Evolutionary conservation across 35 echinoderm and acorn worm genomes (phyloP), one percentile per base, ranked within the genome.

Genomic region (Strongylocentrotus purpuratus): DNA sequence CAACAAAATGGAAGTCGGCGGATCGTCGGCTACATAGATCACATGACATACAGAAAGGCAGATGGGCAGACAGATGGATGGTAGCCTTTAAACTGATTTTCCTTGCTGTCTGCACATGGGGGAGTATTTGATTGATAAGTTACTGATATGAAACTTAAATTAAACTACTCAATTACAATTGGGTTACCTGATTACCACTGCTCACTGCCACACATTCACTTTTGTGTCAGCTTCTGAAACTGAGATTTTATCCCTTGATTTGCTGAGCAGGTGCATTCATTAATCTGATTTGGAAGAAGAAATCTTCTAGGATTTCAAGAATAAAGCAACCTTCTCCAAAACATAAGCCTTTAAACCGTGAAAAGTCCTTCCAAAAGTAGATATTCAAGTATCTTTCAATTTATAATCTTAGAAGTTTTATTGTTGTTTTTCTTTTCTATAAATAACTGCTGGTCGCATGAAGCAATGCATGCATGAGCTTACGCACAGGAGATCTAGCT

Each of bases 121-220:
- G 65, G 65, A 78, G 65, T 28, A 78, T 28, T 78, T n/a, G 28
- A 15, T 22, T 78, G 2, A 78, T 28, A 78, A 78, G 7, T 78
- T 28, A 78, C 65, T 78, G 65, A 78, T 78, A 78, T 78, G 65
- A 78, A 78, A 78, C 65, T 78, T 78, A 78, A 78, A 78, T 78
- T 18, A 78, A 28, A 78, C 25, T 78, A 28, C 22, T 22, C 25
- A 22, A 28, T 78, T 78, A 78, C 65, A 78, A 78, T 78, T 78
- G 65, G 65, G 65, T 78, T 78, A 78, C 65, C 65, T n/a, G 65
- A 78, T 78, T 78, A 78, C 65, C 5, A 78, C 25, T 78, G 65
- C 65, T 78, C 22, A 78, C 0, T 78, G 65, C 65, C 65, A 78
- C 65, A 78, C 65, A 78, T 28, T 22, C 20, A 78, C 65, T 78